phyloP scores from a whole-genome alignment of 2,113 vertebrate species.

The Passer domesticus region DNA sequence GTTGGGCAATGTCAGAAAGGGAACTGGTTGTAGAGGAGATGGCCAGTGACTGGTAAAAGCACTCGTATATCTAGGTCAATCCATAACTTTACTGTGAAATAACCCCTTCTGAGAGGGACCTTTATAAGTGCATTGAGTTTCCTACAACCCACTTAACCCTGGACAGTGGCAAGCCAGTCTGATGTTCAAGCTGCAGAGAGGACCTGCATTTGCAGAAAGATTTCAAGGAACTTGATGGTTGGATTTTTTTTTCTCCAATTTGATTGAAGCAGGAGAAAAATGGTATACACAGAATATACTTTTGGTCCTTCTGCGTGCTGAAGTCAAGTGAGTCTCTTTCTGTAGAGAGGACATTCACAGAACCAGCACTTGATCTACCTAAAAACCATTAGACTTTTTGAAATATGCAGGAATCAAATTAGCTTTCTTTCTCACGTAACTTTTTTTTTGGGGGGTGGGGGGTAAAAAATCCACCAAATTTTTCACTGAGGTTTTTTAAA shows the following conservation, averaged over 20 bases:
- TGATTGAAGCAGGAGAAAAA: neutral
- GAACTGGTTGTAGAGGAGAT: constrained; percentile 38
- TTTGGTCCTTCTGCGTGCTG: constrained; percentile 33
- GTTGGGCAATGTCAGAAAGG: constrained; percentile 32
- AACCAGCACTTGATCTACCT: constrained; percentile 66
- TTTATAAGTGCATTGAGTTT: constrained; percentile 46
- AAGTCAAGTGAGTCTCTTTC: constrained; percentile 45
- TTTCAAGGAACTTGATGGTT: neutral
- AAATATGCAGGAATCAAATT: constrained; percentile 65
- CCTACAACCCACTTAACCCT: constrained; percentile 8
- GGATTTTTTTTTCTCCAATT: constrained; percentile 14
- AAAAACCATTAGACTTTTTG: constrained; percentile 61
- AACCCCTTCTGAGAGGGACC: constrained; percentile 43
- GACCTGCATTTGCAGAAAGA: neutral
- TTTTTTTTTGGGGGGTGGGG: neutral
- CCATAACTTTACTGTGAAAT: constrained; percentile 54
- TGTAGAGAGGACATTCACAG: constrained; percentile 39
- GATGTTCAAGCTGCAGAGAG: neutral
- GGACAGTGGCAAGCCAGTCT: neutral
- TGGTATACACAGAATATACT: neutral
- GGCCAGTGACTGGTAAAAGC: constrained; percentile 51
- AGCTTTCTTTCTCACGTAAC: constrained; percentile 46
- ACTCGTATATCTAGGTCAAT: constrained; percentile 8
- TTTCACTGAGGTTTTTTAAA: constrained; percentile 70
- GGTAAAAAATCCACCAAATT: neutral